A percentile compares a stretch with the other conserved stretches of the same genome.
Evolutionary conservation across 2,113 vertebrate species (phyloP).

Genomic region (Ardeotis arabs): DNA sequence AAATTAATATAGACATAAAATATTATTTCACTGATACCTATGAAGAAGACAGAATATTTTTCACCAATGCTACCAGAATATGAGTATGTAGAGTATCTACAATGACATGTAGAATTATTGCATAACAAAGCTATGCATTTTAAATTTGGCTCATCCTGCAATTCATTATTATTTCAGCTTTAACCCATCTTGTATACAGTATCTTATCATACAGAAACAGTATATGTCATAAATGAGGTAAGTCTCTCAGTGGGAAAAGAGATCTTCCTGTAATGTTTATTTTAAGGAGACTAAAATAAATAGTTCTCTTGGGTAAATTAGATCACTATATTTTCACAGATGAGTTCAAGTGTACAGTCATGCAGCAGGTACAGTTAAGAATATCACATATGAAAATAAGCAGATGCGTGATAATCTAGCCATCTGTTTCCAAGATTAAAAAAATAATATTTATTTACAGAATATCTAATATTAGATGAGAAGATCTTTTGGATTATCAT

Average conservation of each 20-base stretch:
- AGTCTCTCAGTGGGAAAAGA: background rate
- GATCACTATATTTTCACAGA: background rate
- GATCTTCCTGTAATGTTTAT: background rate
- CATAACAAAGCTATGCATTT: background rate
- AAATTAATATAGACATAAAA: background rate
- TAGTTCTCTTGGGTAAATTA: background rate
- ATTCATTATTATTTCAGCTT: background rate
- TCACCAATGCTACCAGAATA: background rate
- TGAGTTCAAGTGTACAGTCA: background rate
- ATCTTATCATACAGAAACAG: background rate
- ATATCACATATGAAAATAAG: background rate
- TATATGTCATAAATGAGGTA: background rate
- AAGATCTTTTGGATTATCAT: background rate
- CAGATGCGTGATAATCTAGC: background rate
- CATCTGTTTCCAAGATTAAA: background rate
- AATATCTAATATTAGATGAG: background rate
- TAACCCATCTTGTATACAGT: background rate
- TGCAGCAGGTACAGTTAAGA: background rate
- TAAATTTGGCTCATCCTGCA: background rate
- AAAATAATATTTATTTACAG: background rate
- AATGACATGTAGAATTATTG: background rate
- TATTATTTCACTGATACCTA: background rate
- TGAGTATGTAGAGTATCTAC: background rate
- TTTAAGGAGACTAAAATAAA: background rate
- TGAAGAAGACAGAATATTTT: background rate